Evolutionary conservation across 2,113 vertebrate species (phyloP).

Genomic region (Herpailurus yagouaroundi): DNA sequence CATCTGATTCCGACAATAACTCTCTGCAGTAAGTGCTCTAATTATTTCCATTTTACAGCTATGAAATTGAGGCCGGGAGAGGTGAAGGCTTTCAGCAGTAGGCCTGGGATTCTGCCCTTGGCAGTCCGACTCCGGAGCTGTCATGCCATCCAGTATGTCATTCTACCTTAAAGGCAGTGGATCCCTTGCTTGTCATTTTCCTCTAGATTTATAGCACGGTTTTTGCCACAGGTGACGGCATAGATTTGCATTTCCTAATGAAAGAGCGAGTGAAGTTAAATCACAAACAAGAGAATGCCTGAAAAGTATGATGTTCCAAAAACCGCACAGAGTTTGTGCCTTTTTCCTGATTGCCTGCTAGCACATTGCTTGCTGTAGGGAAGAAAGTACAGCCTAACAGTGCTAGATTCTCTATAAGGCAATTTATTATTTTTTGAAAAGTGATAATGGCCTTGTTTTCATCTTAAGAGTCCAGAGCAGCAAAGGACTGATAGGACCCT

Average conservation of each 20-base stretch:
- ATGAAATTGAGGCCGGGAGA: neutral
- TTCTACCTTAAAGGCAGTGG: rapidly evolving
- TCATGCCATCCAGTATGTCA: rapidly evolving
- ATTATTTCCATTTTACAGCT: neutral
- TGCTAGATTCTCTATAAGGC: constrained; percentile 28
- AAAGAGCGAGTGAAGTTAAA: neutral
- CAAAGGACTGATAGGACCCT: neutral
- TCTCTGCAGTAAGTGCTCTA: neutral
- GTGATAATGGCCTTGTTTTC: constrained; percentile 60
- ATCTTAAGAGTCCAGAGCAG: constrained; percentile 34
- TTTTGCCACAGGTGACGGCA: neutral
- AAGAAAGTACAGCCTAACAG: neutral
- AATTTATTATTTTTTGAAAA: constrained; percentile 57
- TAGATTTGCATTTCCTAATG: neutral
- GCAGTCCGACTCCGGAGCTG: neutral
- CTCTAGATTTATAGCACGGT: neutral
- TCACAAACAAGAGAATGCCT: neutral
- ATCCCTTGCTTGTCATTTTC: neutral
- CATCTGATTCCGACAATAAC: neutral
- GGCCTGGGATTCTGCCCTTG: neutral
- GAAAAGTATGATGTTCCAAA: neutral
- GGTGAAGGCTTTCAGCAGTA: neutral
- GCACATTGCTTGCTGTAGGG: neutral
- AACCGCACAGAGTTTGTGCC: neutral
- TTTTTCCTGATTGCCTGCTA: neutral